Conservation (phyloP, 2,797 vertebrate species). For the Anniella stebbinsi region DNA sequence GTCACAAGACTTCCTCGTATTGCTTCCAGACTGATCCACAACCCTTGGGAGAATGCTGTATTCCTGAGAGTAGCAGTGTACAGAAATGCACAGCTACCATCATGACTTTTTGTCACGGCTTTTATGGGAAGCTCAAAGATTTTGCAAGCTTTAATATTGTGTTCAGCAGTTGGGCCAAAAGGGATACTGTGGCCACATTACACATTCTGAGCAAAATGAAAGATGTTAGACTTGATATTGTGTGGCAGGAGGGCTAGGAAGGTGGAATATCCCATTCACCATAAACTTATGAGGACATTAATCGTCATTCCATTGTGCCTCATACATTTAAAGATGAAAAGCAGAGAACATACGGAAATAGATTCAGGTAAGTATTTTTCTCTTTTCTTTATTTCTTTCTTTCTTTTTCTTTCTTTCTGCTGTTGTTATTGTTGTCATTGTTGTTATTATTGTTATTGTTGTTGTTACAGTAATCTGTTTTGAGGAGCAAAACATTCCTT, state of each 20-base stretch:
- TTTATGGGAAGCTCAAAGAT: constrained; percentile 9
- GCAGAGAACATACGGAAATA: constrained; percentile 67
- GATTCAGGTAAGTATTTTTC: constrained; percentile 44
- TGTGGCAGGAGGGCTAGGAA: constrained; percentile 49
- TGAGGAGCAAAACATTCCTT: constrained; percentile 60
- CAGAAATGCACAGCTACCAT: not conserved
- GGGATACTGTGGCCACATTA: constrained; percentile 30
- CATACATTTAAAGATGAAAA: constrained; percentile 56
- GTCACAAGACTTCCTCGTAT: not conserved
- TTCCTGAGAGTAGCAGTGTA: not conserved
- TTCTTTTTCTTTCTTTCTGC: no score
- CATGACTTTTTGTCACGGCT: not conserved
- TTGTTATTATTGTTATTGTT: no score
- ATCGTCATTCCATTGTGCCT: constrained; percentile 53
- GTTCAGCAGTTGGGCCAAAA: constrained; percentile 11
- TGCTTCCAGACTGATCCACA: not conserved
- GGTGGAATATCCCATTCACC: constrained; percentile 51
- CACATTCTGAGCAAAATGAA: constrained; percentile 46
- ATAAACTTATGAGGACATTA: constrained; percentile 57
- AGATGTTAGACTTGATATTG: constrained; percentile 65
- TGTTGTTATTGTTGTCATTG: no score
- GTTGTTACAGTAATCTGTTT: constrained; percentile 28
- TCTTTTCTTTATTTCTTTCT: not conserved
- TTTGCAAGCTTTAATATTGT: not conserved
- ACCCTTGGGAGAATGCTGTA: constrained; percentile 10